Evolutionary conservation across 2,113 vertebrate genomes (phyloP).

Genomic region (Mungos mungo): DNA sequence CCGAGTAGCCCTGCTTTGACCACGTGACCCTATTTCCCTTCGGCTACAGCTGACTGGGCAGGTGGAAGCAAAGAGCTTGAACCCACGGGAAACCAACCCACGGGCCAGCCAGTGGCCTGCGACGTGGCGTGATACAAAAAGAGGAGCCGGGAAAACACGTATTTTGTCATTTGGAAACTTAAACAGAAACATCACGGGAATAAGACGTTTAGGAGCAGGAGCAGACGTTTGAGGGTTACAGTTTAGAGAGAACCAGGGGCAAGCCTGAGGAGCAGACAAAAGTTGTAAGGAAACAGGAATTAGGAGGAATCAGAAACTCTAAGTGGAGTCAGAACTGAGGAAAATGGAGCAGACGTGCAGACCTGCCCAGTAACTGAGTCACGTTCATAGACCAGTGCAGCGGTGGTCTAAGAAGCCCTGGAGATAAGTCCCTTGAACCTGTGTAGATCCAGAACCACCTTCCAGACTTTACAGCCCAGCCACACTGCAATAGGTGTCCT

Average conservation of each 20-base stretch:
- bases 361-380: neutral
- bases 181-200: neutral
- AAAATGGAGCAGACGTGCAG: neutral
- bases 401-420: neutral
- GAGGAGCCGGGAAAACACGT: neutral
- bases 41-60: neutral
- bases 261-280: neutral
- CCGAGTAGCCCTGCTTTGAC: neutral
- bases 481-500: neutral
- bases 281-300: neutral
- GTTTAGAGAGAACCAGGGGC: neutral
- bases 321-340: neutral
- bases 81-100: neutral
- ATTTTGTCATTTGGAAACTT: neutral
- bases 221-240: neutral
- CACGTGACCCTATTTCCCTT: neutral
- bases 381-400: fast-evolving
- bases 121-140: neutral
- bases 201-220: neutral
- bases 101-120: neutral
- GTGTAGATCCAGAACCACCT: neutral
- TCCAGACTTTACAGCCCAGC: neutral
- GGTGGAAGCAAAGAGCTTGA: neutral
- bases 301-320: neutral
- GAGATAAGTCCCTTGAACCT: neutral